Conservation (phyloP, 2,113 vertebrate genomes). For the Pelusios castaneus region DNA sequence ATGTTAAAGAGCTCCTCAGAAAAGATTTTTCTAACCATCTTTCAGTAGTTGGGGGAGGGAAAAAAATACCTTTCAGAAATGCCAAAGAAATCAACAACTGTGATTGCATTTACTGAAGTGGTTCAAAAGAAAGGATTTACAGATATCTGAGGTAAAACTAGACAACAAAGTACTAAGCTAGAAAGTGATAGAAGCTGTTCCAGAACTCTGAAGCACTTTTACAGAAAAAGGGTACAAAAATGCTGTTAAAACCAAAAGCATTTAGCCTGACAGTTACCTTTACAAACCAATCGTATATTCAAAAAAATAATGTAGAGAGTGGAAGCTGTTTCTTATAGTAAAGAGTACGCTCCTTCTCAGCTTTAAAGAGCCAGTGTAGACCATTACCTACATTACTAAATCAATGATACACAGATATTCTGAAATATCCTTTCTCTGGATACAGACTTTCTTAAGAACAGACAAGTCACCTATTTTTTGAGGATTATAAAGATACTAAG, state of each 20-base stretch:
- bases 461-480: background rate
- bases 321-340: background rate
- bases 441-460: background rate
- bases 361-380: background rate
- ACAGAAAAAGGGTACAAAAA: background rate
- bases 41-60: background rate
- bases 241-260: background rate
- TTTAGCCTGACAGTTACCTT: background rate
- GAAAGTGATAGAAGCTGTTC: background rate
- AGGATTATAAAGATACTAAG: background rate
- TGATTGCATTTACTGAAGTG: background rate
- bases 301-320: background rate
- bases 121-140: background rate
- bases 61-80: background rate
- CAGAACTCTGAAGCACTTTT: background rate
- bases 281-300: background rate
- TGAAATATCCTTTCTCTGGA: background rate
- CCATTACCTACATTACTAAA: background rate
- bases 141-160: accelerated
- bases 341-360: background rate
- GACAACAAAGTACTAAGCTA: background rate
- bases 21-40: background rate
- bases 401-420: background rate
- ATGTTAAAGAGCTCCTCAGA: background rate
- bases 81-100: background rate